Evolutionary conservation across 2,888 invertebrate species (phyloP).

Genomic region (Xanthia icteritia): DNA sequence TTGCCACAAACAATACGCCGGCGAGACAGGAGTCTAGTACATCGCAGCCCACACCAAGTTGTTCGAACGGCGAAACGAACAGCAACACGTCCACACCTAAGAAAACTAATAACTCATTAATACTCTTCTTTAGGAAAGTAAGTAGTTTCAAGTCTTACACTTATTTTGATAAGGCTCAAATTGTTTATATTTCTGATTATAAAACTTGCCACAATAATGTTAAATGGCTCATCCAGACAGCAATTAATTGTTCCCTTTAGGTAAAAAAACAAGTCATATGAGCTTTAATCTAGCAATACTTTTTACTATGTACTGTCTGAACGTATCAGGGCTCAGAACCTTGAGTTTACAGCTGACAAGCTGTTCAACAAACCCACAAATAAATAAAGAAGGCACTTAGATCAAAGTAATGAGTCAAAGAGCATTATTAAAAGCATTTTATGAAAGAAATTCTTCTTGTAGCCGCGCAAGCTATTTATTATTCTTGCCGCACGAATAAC

Average conservation of each 20-base stretch:
- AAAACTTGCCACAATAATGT: not conserved
- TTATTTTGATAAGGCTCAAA: not conserved
- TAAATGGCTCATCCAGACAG: too few species aligned
- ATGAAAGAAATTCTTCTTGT: not conserved
- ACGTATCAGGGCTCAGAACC: not conserved
- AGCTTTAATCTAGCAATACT: too few species aligned
- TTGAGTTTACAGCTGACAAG: not conserved
- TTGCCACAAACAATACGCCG: constrained; percentile 74
- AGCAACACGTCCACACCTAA: constrained; percentile 81
- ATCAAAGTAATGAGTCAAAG: not conserved
- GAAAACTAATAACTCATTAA: constrained; percentile 84
- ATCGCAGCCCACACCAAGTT: constrained; percentile 67
- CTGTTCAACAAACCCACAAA: too few species aligned
- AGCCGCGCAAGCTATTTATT: not conserved
- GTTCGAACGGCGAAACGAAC: constrained; percentile 69
- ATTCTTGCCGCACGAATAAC: not conserved
- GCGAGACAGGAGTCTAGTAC: constrained; percentile 66
- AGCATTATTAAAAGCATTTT: not conserved
- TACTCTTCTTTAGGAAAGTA: constrained; percentile 97
- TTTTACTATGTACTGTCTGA: not conserved
- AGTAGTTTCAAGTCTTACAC: constrained; percentile 5
- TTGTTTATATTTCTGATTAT: not conserved
- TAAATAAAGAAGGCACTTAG: not conserved
- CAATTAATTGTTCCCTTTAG: not conserved
- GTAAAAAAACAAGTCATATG: not conserved